Base-by-base conservation (phyloP, 2,113 vertebrate genomes). In the Eolophus roseicapilla region DNA sequence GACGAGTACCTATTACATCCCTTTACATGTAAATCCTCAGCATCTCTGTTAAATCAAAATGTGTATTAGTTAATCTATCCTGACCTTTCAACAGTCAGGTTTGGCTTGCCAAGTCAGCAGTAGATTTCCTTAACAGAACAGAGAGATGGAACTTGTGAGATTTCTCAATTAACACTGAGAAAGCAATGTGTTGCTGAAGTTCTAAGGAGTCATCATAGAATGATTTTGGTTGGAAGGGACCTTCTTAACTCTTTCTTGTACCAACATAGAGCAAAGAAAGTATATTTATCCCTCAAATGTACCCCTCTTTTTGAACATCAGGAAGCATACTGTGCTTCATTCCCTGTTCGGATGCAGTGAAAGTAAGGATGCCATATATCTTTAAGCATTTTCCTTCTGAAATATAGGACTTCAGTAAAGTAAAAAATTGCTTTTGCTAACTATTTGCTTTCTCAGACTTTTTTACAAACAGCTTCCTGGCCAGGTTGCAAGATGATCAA, bases 401-500 rank as follows among this genome's bases (percentile, higher is more conserved):
- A 88, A 81, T 78, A 91, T 7, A 55, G 55, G 67, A n/a, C 25
- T 57, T 80, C 1, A 47, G 3, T 81, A 96, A 92, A 68, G 37
- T 37, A 53, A 85, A 73, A 89, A 92, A 80, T 81, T 78, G 21
- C 41, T 83, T 93, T 93, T 75, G 37, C 39, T 90, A 88, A 68
- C 84, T 78, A 41, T 23, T 73, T 95, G 25, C 65, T 91, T 90
- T 92, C 39, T 63, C 50, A 52, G 67, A 52, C 23, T 82, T 83
- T 86, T 82, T 79, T 43, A 55, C 44, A 91, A 84, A 37, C 63
- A 69, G 44, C 43, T 83, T 88, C 57, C 64, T 88, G 67, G 39
- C 53, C 64, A 81, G 88, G 94, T 19, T 14, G 25, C 68, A 68
- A 50, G 57, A 83, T 92, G 79, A 96, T 93, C 86, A 90, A 93